Conservation (phyloP, 2,113 vertebrate species). For the Gavia stellata region DNA sequence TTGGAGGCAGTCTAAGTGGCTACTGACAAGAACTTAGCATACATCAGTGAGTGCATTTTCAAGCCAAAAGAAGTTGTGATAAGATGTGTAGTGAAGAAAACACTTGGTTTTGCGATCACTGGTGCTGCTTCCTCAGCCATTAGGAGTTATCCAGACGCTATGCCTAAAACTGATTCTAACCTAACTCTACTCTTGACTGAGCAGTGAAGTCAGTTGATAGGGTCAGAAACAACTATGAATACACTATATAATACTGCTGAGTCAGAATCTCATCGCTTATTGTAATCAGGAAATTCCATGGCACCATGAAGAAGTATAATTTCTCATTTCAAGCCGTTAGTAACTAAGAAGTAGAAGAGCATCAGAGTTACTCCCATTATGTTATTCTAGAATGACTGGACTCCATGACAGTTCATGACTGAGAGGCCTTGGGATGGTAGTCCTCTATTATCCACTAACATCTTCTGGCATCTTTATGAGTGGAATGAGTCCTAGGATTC, state of each 20-base stretch:
- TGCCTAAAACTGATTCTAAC: not conserved
- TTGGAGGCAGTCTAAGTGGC: not conserved
- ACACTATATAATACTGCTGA: not conserved
- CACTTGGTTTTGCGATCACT: not conserved
- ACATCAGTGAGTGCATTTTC: not conserved
- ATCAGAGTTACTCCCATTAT: not conserved
- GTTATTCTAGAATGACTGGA: not conserved
- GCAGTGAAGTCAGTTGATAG: not conserved
- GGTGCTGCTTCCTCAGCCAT: not conserved
- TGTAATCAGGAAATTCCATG: not conserved
- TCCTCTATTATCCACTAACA: not conserved
- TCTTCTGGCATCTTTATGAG: not conserved
- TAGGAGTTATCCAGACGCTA: too few species aligned
- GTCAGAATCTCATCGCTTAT: not conserved
- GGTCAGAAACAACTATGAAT: not conserved
- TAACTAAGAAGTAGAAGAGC: not conserved
- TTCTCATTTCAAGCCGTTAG: not conserved
- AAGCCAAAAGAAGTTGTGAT: not conserved
- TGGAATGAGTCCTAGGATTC: not conserved
- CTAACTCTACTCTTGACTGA: not conserved
- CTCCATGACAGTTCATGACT: not conserved
- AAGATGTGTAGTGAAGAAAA: not conserved
- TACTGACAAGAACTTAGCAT: not conserved
- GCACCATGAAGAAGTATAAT: not conserved
- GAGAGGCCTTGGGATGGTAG: not conserved